Base-by-base conservation (phyloP, 2,888 invertebrate species). In the Drosophila limbata region DNA sequence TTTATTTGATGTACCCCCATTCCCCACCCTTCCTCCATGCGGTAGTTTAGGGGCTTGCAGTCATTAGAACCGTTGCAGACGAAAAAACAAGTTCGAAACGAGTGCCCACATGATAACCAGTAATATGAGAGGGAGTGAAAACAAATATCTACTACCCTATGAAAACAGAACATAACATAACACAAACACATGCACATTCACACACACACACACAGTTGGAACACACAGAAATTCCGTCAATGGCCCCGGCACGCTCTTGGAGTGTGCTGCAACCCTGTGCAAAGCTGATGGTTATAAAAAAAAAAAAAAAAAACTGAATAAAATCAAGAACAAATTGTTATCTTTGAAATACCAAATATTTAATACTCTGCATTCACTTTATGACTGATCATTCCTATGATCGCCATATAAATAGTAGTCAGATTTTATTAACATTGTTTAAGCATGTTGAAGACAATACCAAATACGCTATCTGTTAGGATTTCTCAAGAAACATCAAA, bases 221-320 rank as follows among this genome's bases (percentile, higher is more conserved):
- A 81, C 15, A 40, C 63, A 39, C 15, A 31, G 19, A 62, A 81
- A 86, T 84, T 86, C 86, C 86, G 75, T 84, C 84, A 84, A 86
- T 81, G 79, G 81, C 59, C 60, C 57, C 60, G 64, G 67, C 75
- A 67, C 63, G 72, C 68, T 56, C 44, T 51, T 31, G 25, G 57
- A 57, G 48, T 59, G 48, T 31, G 47, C 19, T 83, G 81, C 86
- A 84, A 84, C 87, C 87, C 86, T 87, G 84, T 81, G 73, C 77
- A 69, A 82, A 81, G 72, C 77, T 77, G 79, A 71, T 79, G 66
- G 59, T 40, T 25, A 40, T 4, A 31, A 9, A 10, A n/a, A 37
- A 37, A 13, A 33, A 4, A 10, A 19, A 48, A 15, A n/a, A 51
- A n/a, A 25, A 15, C 13, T n/a, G 35, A n/a, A 37, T 37, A 37